Conservation (phyloP, 2,797 vertebrate genomes). For the Merluccius polli region DNA sequence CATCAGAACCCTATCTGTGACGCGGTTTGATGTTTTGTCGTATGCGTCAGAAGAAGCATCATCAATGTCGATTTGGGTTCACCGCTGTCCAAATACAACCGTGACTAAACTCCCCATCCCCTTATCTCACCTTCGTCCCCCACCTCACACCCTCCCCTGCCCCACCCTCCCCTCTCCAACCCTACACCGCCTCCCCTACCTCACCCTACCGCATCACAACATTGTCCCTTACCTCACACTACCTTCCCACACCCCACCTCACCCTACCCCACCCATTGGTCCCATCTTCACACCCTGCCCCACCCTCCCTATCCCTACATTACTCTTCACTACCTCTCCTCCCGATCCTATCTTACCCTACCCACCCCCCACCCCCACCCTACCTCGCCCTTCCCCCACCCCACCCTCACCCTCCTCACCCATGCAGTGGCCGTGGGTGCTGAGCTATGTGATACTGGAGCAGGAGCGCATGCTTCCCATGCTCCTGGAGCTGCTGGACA, state of each 20-base stretch:
- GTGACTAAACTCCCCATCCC: background rate
- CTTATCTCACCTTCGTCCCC: background rate
- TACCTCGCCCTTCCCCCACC: background rate
- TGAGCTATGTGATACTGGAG: constrained; percentile 85
- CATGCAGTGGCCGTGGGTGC: constrained; percentile 83
- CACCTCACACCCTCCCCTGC: background rate
- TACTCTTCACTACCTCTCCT: too few relatives aligned
- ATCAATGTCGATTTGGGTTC: background rate
- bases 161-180: too few relatives aligned
- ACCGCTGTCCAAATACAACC: background rate
- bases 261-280: too few relatives aligned
- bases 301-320: too few relatives aligned
- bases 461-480: constrained; percentile 89
- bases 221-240: too few relatives aligned
- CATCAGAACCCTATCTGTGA: too few relatives aligned
- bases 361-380: background rate
- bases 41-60: too few relatives aligned
- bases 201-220: too few relatives aligned
- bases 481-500: constrained; percentile 84
- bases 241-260: background rate
- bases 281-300: too few relatives aligned
- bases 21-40: too few relatives aligned
- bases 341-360: background rate
- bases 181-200: too few relatives aligned
- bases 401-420: background rate